Base-by-base conservation (phyloP, 53 echinoderm and acorn worm genomes). In the Actinopyga echinites region DNA sequence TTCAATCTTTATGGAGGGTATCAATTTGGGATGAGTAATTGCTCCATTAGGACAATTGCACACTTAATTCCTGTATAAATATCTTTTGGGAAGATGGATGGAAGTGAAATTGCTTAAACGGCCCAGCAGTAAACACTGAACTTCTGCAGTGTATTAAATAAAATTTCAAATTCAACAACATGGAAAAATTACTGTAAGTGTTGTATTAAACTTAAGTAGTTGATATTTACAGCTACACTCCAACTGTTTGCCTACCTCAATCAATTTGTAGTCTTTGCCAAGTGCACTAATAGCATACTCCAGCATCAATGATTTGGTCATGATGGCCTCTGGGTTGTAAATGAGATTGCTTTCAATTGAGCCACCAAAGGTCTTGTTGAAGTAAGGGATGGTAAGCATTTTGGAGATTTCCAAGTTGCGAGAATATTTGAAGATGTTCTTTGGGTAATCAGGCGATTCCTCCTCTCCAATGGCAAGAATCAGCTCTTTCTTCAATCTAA, bases 391-490 rank as follows among this genome's bases (percentile, higher is more conserved):
- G 29, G 83, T 95, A 69, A 94, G 26, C 38, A 86, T 89, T 89
- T 95, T 95, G 10, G 99, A 99, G 66, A 95, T 84, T 83, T 99
- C 99, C 30, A 97, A 83, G 89, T 92, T 92, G 64, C 89, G 87
- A 32, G 99, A 99, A 79, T 84, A 92, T 30, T 91, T 93, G 69
- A 90, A 82, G 75, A 92, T 86, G 83, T 99, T 90, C 73, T 79
- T 88, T 62, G 94, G 94, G 89, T 94, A 94, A 12, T 94, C 92
- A 87, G 99, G 99, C 1, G 94, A 86, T 20, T 79, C 82, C 12
- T 90, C 87, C 31, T 84, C 91, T 53, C 55, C 84, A 86, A 99
- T 75, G 62, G 92, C 94, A 21, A 37, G 82, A 52, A 58, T 71
- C 43, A 92, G 26, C 36, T 90, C 89, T 42, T 71, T 82, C 89